Conservation (phyloP, 2,113 vertebrate genomes). For the Rousettus leschenaultii region DNA sequence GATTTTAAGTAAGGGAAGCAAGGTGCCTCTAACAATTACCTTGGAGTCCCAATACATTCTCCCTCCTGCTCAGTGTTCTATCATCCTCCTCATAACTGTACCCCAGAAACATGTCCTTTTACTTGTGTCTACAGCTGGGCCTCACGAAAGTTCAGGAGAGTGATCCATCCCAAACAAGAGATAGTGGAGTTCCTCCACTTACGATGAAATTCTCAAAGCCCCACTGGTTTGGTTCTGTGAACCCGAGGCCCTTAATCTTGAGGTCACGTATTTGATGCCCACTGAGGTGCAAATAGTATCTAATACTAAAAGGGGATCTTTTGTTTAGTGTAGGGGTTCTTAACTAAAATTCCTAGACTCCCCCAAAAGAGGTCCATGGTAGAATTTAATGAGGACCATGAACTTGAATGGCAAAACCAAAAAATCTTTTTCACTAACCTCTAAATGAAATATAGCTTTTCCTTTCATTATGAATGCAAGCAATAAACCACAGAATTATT, state of each 20-base stretch:
- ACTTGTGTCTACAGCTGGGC: not conserved
- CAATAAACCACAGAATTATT: not conserved
- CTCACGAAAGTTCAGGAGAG: not conserved
- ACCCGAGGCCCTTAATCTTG: not conserved
- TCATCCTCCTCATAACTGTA: not conserved
- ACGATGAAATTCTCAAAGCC: not conserved
- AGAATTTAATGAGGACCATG: not conserved
- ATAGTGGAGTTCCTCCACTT: not conserved
- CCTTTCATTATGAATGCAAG: not conserved
- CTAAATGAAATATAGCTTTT: not conserved
- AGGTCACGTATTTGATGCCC: not conserved
- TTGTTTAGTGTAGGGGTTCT: not conserved
- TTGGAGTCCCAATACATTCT: not conserved
- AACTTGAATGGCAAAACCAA: not conserved
- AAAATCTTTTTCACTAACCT: not conserved
- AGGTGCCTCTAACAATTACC: not conserved
- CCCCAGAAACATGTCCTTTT: not conserved
- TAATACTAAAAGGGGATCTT: not conserved
- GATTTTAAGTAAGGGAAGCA: not conserved
- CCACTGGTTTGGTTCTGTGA: not conserved
- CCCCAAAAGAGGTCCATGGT: not conserved
- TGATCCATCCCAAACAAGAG: not conserved
- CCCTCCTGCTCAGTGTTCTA: not conserved
- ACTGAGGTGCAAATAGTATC: not conserved
- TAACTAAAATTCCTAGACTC: not conserved